Conservation (phyloP, 2,797 vertebrate species). For the Acanthornis magna region DNA sequence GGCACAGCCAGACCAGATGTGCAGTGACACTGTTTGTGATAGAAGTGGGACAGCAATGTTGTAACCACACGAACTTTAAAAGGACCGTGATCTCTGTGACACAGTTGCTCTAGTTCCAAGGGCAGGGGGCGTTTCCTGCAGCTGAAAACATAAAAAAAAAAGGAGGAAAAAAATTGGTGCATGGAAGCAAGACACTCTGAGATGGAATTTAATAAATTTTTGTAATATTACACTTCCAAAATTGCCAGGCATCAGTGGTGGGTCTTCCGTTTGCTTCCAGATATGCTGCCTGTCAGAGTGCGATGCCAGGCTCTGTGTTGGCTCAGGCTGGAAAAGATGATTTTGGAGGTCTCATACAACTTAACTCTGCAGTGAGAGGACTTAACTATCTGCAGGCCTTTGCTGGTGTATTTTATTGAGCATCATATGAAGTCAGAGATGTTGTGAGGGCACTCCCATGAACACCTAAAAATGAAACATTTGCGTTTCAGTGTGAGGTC, state of each 20-base stretch:
- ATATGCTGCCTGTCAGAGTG: not conserved
- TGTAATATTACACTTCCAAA: not conserved
- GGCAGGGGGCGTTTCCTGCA: not conserved
- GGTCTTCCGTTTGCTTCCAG: conserved; percentile 9
- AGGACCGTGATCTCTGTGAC: not conserved
- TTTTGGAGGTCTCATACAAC: not conserved
- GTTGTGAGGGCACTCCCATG: not conserved
- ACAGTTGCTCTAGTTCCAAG: conserved; percentile 3
- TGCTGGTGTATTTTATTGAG: not conserved
- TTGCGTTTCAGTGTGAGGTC: not conserved
- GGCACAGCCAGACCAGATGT: not conserved
- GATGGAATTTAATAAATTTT: not conserved
- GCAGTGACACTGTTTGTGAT: not conserved
- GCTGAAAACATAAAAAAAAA: not conserved
- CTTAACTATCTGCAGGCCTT: not conserved
- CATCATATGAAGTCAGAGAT: not conserved
- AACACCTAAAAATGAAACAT: not conserved
- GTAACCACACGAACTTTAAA: not conserved
- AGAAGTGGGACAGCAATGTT: not conserved
- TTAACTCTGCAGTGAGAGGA: not conserved
- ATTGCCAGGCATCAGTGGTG: not conserved
- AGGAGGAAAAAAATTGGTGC: not conserved
- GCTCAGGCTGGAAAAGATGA: not conserved
- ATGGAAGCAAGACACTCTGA: not conserved
- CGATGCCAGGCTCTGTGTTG: not conserved